Evolutionary conservation across 2,888 invertebrate species (phyloP).

Genomic region (Tipula vernalis): DNA sequence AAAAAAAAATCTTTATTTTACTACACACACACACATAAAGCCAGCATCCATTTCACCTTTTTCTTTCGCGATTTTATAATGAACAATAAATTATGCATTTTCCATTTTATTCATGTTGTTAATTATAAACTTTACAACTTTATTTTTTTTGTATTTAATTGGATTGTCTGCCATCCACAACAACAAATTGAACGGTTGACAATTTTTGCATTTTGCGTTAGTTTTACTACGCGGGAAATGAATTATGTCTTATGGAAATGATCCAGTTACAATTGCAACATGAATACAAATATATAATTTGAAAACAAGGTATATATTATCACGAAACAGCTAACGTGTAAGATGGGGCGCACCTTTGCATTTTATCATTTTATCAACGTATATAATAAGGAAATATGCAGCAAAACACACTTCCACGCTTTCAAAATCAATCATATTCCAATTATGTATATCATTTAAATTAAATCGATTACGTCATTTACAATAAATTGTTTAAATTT

Average conservation of each 20-base stretch:
- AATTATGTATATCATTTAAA: not conserved
- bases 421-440: not conserved
- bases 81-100: not conserved
- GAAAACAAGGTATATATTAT: too few relatives aligned
- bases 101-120: not conserved
- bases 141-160: not conserved
- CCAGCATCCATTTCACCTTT: not conserved
- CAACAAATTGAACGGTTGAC: not conserved
- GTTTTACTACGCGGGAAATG: not conserved
- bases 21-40: not conserved
- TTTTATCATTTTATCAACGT: not conserved
- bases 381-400: not conserved
- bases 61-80: not conserved
- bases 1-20: not conserved
- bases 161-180: not conserved
- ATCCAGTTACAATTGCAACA: too few relatives aligned
- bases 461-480: not conserved
- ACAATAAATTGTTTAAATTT: not conserved
- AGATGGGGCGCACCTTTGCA: too few relatives aligned
- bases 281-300: too few relatives aligned
- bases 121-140: not conserved
- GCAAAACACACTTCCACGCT: not conserved
- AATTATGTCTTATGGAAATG: too few relatives aligned
- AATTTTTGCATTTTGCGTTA: not conserved
- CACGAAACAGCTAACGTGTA: too few relatives aligned